These are phyloP conservation scores for Callinectes sapidus DNA, from an alignment of 2,888 invertebrate species.

Conservation along the genomic window DNA sequence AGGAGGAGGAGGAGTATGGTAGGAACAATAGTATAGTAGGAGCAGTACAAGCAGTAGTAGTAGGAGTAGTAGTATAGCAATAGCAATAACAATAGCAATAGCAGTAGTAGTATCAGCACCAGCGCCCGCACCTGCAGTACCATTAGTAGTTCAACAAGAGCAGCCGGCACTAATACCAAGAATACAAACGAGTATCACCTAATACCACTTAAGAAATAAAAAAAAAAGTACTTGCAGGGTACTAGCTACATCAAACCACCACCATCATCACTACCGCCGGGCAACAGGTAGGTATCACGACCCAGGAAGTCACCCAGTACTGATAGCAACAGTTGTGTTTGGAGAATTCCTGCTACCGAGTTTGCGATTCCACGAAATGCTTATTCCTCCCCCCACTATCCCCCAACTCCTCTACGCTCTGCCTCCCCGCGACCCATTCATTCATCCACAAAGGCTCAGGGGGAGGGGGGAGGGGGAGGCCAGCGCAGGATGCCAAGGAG, in stretches of 20 bases:
- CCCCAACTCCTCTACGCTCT: neutral
- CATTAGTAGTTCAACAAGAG: neutral
- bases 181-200: neutral
- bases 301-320: neutral
- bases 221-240: neutral
- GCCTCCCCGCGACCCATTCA: neutral
- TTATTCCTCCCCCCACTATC: neutral
- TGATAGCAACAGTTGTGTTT: constrained; percentile 15
- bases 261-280: neutral
- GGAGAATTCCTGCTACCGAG: neutral
- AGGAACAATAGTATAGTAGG: neutral
- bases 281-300: constrained; percentile 6
- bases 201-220: neutral
- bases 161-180: neutral
- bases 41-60: constrained; percentile 23
- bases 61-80: neutral
- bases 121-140: neutral
- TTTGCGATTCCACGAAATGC: neutral
- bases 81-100: neutral
- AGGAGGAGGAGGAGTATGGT: neutral
- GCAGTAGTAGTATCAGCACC: neutral
- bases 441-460: neutral
- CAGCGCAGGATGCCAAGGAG: neutral
- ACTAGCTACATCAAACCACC: neutral
- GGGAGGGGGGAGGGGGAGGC: neutral